These are phyloP conservation scores for Rallus crepitans DNA, from an alignment of 2,797 vertebrate species.

Conservation along the genomic window DNA sequence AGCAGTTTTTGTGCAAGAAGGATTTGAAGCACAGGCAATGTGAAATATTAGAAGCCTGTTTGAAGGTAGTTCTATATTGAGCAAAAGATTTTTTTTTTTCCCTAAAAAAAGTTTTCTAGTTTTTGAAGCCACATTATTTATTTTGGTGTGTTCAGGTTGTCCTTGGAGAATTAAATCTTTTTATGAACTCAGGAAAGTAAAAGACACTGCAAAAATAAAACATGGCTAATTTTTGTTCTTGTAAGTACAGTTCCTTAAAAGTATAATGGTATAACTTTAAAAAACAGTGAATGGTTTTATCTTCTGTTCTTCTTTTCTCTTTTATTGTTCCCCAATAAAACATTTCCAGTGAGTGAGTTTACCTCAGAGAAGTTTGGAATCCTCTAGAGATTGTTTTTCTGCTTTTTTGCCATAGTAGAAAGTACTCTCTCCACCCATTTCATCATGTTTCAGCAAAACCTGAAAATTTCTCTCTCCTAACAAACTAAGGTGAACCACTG, in stretches of 20 bases:
- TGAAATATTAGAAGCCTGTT: background rate
- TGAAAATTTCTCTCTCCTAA: background rate
- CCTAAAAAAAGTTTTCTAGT: background rate
- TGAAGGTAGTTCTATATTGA: background rate
- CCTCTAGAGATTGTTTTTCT: background rate
- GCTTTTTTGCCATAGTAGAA: background rate
- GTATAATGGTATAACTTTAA: background rate
- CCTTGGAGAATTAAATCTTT: background rate
- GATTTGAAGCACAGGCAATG: background rate
- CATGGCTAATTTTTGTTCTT: background rate
- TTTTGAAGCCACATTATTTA: background rate
- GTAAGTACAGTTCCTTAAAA: background rate
- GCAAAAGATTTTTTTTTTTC: background rate
- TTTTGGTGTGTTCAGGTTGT: background rate
- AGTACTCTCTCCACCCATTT: background rate
- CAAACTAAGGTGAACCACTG: background rate
- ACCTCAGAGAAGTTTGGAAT: background rate
- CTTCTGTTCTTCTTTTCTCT: background rate
- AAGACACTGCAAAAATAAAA: background rate
- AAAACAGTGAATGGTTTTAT: background rate
- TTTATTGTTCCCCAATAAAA: background rate
- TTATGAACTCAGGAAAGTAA: background rate
- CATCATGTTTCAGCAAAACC: background rate
- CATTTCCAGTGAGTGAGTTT: background rate
- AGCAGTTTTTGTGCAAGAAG: background rate